phyloP scores from a whole-genome alignment of 2,113 vertebrate genomes.

The Petrocephalus microphthalmus region DNA sequence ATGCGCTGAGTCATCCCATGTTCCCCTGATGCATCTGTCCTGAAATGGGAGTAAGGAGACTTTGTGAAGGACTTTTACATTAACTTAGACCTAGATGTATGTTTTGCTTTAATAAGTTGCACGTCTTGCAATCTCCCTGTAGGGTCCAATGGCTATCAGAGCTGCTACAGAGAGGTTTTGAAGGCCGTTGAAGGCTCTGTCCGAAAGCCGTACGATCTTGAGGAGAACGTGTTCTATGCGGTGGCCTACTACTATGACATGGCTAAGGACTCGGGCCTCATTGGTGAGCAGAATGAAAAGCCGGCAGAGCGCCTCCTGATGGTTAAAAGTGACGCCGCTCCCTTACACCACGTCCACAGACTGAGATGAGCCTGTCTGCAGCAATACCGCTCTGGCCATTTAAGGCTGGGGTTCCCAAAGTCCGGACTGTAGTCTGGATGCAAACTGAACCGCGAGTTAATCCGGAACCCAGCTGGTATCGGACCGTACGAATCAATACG shows the following conservation, averaged over 20 bases:
- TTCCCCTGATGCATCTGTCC: background rate
- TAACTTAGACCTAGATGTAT: background rate
- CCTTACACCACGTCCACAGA: background rate
- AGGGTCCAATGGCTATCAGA: constrained; percentile 76
- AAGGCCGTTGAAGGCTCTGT: constrained; percentile 77
- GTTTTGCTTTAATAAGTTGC: background rate
- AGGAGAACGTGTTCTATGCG: constrained; percentile 75
- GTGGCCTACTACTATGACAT: constrained; percentile 96
- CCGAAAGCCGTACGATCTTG: constrained; percentile 75
- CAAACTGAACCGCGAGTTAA: no score
- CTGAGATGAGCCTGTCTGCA: background rate
- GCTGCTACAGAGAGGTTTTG: constrained; percentile 80
- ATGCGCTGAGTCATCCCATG: background rate
- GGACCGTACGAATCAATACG: no score
- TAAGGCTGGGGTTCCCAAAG: background rate
- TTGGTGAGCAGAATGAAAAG: constrained; percentile 63
- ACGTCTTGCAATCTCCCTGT: constrained; percentile 7
- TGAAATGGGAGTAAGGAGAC: background rate
- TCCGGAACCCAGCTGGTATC: no score
- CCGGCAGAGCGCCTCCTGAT: background rate
- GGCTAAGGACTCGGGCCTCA: constrained; percentile 80
- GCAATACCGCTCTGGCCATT: background rate
- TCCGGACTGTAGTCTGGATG: background rate
- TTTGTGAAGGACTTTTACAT: background rate
- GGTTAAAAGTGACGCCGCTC: background rate